A percentile compares a stretch with the other conserved stretches of the same genome.
Evolutionary conservation across 1,140 invertebrate species (phyloP).

Genomic region (Centruroides sculpturatus): DNA sequence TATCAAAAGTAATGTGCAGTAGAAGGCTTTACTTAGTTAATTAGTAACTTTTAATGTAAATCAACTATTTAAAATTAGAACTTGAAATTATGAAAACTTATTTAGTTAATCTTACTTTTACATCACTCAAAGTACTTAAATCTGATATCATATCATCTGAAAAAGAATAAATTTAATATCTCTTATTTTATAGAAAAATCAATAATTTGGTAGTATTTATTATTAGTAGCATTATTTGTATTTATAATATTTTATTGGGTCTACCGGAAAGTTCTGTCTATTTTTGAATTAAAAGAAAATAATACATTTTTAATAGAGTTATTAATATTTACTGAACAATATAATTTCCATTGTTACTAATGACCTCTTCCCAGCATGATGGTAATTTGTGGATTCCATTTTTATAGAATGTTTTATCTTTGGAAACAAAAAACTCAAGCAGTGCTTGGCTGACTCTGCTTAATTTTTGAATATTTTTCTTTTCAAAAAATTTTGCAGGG

Average conservation of each 20-base stretch:
- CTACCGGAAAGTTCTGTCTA: neutral
- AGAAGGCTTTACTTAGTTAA: no score
- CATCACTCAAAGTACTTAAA: no score
- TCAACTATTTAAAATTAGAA: no score
- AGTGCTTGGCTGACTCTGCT: conserved; percentile 6
- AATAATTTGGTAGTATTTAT: no score
- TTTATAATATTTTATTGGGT: neutral
- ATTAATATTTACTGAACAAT: conserved; percentile 4
- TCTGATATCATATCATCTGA: no score
- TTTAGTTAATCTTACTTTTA: no score
- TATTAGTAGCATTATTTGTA: no score
- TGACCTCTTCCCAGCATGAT: neutral
- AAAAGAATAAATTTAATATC: no score
- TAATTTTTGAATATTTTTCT: conserved; percentile 16
- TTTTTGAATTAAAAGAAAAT: neutral
- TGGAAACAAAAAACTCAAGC: neutral
- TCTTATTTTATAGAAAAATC: no score
- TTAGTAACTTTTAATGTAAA: no score
- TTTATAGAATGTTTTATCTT: neutral
- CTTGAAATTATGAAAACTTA: no score
- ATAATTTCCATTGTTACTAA: conserved; percentile 1
- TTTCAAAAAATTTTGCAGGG: conserved; percentile 9
- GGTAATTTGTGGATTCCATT: conserved; percentile 4
- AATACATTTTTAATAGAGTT: conserved; percentile 1
- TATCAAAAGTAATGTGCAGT: no score